Evolutionary conservation across 2,888 invertebrate species (phyloP), one percentile per base, ranked within the genome.

Genomic region (Palloptera scutellata): DNA sequence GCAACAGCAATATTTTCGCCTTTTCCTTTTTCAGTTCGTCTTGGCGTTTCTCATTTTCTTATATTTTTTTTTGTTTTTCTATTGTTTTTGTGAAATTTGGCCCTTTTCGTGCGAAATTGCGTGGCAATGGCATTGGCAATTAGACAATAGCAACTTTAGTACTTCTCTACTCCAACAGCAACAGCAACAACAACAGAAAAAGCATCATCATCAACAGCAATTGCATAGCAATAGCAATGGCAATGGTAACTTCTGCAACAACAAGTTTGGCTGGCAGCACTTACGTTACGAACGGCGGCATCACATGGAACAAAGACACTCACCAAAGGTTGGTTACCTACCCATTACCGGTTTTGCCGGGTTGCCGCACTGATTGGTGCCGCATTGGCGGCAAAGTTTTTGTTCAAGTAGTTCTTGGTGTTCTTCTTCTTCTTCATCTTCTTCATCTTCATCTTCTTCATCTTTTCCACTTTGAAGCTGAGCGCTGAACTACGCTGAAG

Each of bases 101-200:
- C 2, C 30, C 30, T 30, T 30, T 40, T 67, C 69, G 61, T 64
- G 62, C 52, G 52, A 71, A 72, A 71, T 71, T 69, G 73, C 69
- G 71, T 74, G 73, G 72, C 73, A 74, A 71, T 73, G 75, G 72
- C 73, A 74, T 72, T 74, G 75, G 72, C 75, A 73, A 75, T 74
- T 74, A 75, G 72, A 72, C 74, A 73, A 72, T 71, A 67, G 70
- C 70, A 68, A 62, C 61, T 64, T 20, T 61, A 61, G 13, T 11
- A 51, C 52, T 30, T 30, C 30, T 52, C 61, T 61, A 3, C n/a
- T 52, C 55, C 43, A 51, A 41, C 60, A 60, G 54, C 59, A 64
- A 42, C 17, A 66, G 43, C 43, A 54, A 45, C 48, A 17, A 40
- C 60, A 61, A 55, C 19, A 55, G 60, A 13, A 61, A 12, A 6